A percentile compares a stretch with the other conserved stretches of the same genome.
phyloP scores from a whole-genome alignment of 2,888 invertebrate genomes.

The Leptinotarsa tumamoca region DNA sequence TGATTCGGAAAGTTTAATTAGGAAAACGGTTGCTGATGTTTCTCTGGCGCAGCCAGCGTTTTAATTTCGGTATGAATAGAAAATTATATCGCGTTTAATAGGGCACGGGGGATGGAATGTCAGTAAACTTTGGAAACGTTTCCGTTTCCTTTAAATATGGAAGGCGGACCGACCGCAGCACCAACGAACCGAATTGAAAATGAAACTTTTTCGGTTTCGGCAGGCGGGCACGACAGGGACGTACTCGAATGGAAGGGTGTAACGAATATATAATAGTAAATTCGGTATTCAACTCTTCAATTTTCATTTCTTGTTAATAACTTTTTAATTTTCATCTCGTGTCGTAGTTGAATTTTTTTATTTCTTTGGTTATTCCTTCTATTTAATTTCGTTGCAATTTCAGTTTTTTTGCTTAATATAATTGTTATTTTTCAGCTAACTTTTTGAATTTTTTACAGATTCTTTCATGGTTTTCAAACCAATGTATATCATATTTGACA shows the following conservation, averaged over 20 bases:
- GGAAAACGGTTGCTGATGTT: constrained; percentile 24
- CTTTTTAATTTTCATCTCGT: no score
- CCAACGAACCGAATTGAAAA: constrained; percentile 15
- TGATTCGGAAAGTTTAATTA: constrained; percentile 25
- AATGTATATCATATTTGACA: no score
- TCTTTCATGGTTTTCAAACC: no score
- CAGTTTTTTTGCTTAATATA: no score
- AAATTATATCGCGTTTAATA: constrained; percentile 36
- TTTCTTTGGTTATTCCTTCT: no score
- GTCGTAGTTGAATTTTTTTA: no score
- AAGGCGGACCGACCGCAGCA: constrained; percentile 28
- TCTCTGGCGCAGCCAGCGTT: constrained; percentile 24
- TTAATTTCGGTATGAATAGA: constrained; percentile 39
- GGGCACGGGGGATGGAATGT: constrained; percentile 29
- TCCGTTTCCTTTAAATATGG: constrained; percentile 39
- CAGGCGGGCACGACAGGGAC: not conserved
- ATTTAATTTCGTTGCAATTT: no score
- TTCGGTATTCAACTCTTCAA: no score
- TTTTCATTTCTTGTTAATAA: no score
- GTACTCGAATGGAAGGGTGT: not conserved
- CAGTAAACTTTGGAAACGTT: constrained; percentile 29
- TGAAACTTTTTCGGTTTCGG: constrained; percentile 4
- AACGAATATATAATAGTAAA: no score
- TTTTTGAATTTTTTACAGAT: no score
- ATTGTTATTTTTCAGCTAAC: no score